Evolutionary conservation across 2,888 invertebrate genomes (phyloP), one percentile per base, ranked within the genome.

Genomic region (Yponomeuta plumbellus): DNA sequence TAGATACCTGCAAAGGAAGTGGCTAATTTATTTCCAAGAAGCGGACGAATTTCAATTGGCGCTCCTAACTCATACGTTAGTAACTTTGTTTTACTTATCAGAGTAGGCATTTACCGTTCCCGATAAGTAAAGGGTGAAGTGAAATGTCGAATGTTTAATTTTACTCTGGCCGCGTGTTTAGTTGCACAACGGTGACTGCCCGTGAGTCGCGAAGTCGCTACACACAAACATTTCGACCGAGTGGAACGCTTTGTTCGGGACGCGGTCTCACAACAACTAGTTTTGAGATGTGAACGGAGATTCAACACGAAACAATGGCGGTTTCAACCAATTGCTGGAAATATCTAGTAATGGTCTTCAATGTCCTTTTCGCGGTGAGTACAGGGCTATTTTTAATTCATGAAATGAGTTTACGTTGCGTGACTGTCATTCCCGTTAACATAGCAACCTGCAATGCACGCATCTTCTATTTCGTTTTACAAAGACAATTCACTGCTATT

Each of bases 321-420:
- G 76, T 91, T 69, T 88, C 90, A 44, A 85, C 89, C 68, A 91
- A 87, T 76, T 90, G 91, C 75, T 91, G 91, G 88, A 90, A 91
- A 82, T 91, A 91, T 79, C 79, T 91, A 26, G 90, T 91, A 75
- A 75, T 92, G 75, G 84, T 84, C 71, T 92, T 88, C 81, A 91
- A 91, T 72, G 78, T 89, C 61, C 75, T 92, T 72, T 90, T 91
- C 75, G 91, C 86, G 67, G 92, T 91, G 73, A 91, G 92, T 88
- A 76, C 58, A 68, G 66, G 66, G 66, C 62, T 66, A 59, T 65
- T 26, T 66, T 23, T 39, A 23, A 66, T 66, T 52, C 44, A 52
- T 52, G 17, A 52, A 52, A 67, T 57, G 56, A 52, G 56, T 26
- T 23, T 62, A 62, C 61, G 26, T 34, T 17, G 44, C 44, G 44